Conservation (phyloP, 37 sponge, comb jelly and placozoan genomes). For the Beroe ovata region DNA sequence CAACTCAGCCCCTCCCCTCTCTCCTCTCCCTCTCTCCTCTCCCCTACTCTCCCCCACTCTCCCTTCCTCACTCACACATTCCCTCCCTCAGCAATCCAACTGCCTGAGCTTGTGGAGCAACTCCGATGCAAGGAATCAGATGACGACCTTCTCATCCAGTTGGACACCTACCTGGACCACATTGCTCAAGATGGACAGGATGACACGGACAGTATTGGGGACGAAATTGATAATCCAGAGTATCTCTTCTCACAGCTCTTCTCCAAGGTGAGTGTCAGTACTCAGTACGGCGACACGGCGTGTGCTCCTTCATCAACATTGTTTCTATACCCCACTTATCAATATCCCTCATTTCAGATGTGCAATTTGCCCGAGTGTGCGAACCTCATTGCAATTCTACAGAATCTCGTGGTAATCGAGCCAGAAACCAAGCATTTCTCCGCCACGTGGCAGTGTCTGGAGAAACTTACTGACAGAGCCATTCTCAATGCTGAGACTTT, state of each 20-base stretch:
- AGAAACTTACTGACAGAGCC: conserved; percentile 15
- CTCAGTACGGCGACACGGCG: too few relatives aligned
- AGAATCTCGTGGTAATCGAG: conserved; percentile 37
- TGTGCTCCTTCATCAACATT: too few relatives aligned
- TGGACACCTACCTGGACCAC: conserved; percentile 66
- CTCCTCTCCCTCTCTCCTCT: not conserved
- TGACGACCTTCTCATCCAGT: conserved; percentile 51
- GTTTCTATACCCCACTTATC: too few relatives aligned
- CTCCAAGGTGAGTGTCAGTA: too few relatives aligned
- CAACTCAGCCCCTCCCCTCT: not conserved
- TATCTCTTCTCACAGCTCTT: conserved; percentile 48
- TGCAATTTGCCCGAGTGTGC: conserved; percentile 47
- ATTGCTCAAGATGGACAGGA: conserved; percentile 41
- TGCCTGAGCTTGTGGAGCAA: conserved; percentile 41
- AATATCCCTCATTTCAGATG: conserved; percentile 51
- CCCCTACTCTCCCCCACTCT: too few relatives aligned
- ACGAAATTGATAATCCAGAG: conserved; percentile 32
- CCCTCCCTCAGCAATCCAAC: conserved; percentile 9
- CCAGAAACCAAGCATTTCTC: conserved; percentile 45
- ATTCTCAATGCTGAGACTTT: conserved; percentile 22
- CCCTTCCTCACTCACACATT: too few relatives aligned
- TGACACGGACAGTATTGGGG: not conserved
- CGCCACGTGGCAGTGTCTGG: conserved; percentile 51
- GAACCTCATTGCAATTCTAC: conserved; percentile 21
- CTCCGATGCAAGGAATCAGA: conserved; percentile 42